phyloP scores from a whole-genome alignment of 2,888 invertebrate species.

The Tenthredo amoena region DNA sequence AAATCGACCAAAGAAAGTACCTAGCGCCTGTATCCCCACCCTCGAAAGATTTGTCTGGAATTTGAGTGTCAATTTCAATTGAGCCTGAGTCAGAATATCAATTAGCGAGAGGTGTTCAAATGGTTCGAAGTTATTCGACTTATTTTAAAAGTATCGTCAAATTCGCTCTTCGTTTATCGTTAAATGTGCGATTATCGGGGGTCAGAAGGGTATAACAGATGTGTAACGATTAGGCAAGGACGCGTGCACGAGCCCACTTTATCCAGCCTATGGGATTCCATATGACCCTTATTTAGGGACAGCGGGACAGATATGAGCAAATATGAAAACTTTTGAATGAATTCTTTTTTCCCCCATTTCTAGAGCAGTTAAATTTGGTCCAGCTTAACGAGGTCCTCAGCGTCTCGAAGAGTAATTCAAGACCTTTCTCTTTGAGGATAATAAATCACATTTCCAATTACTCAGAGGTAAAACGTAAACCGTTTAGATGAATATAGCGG shows the following conservation, averaged over 20 bases:
- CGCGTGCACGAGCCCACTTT: background rate
- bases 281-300: background rate
- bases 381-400: background rate
- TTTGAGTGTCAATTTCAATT: background rate
- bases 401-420: background rate
- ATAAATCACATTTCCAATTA: background rate
- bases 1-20: background rate
- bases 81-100: background rate
- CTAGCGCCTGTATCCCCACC: background rate
- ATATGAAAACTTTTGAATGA: background rate
- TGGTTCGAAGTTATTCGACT: background rate
- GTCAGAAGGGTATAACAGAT: background rate
- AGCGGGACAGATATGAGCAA: background rate
- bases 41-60: background rate
- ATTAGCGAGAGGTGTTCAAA: background rate
- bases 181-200: background rate
- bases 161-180: background rate
- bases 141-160: background rate
- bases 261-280: background rate
- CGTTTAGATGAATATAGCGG: background rate
- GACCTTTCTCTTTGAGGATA: background rate
- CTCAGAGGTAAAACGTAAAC: background rate
- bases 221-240: background rate
- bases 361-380: background rate
- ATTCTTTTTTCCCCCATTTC: background rate